Percentiles rank a stretch among this genome's conserved stretches.
Evolutionary conservation across 2,888 invertebrate genomes (phyloP).

Genomic region (Leucophora obtusa): DNA sequence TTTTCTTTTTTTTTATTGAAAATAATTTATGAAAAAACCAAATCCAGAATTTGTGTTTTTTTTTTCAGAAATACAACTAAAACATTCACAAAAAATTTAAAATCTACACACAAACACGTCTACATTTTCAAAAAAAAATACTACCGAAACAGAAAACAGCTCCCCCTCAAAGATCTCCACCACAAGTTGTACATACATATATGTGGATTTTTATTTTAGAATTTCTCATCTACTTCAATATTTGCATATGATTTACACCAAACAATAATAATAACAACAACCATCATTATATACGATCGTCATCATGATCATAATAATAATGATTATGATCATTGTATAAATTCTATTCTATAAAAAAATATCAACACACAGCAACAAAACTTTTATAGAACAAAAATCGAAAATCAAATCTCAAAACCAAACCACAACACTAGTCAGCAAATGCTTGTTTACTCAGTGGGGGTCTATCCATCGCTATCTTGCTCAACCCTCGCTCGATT

Average conservation of each 20-base stretch:
- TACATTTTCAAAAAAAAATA: background rate
- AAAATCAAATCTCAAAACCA: background rate
- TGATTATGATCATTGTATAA: constrained; percentile 23
- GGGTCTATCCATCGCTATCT: too few relatives aligned
- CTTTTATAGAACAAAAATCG: constrained; percentile 41
- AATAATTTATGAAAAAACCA: constrained; percentile 34
- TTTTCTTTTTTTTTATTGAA: constrained; percentile 52
- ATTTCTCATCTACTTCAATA: constrained; percentile 57
- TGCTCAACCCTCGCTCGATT: too few relatives aligned
- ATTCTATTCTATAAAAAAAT: constrained; percentile 21
- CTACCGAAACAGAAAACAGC: constrained; percentile 9
- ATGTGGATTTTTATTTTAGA: constrained; percentile 34
- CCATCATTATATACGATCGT: constrained; percentile 29
- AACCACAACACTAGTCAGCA: constrained; percentile 4
- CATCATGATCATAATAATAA: constrained; percentile 32
- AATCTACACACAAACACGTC: constrained; percentile 17
- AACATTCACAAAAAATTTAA: constrained; percentile 31
- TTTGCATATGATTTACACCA: constrained; percentile 62
- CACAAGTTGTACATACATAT: background rate
- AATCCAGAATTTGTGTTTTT: constrained; percentile 49
- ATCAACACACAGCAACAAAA: constrained; percentile 29
- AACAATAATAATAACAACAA: constrained; percentile 22
- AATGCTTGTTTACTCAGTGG: constrained; percentile 3
- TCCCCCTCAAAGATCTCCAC: constrained; percentile 49
- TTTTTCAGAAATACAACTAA: constrained; percentile 28